Evolutionary conservation across 2,113 vertebrate genomes (phyloP).

Genomic region (Tenebrosternarchus preto): DNA sequence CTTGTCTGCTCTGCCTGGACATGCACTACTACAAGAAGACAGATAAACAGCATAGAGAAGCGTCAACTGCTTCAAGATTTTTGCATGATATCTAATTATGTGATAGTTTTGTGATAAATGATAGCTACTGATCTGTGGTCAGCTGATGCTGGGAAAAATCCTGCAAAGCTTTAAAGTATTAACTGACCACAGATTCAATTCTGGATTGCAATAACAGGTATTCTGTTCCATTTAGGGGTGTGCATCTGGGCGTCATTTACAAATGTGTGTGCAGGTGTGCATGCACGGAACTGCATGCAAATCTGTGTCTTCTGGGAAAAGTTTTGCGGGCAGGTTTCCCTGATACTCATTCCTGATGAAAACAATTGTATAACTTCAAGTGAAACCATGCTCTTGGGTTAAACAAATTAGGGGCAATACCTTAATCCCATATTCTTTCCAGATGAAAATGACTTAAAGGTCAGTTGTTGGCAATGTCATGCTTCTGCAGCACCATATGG

Average conservation of each 20-base stretch:
- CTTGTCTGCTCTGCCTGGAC: background rate
- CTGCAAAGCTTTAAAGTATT: background rate
- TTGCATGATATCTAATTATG: background rate
- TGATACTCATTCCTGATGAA: constrained; percentile 28
- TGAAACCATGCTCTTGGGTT: background rate
- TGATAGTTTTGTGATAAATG: background rate
- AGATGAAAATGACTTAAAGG: constrained; percentile 29
- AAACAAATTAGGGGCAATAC: constrained; percentile 32
- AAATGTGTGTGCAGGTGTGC: background rate
- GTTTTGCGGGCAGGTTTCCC: constrained; percentile 13
- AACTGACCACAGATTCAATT: background rate
- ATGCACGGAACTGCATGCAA: constrained; percentile 12
- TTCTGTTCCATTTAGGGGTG: background rate
- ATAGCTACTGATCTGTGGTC: constrained; percentile 19
- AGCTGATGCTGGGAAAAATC: background rate
- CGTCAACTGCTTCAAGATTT: background rate
- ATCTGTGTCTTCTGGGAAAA: constrained; percentile 5
- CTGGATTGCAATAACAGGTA: background rate
- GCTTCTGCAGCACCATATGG: no score
- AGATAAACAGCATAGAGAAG: constrained; percentile 9
- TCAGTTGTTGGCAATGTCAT: background rate
- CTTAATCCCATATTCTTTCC: background rate
- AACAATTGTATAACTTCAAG: constrained; percentile 35
- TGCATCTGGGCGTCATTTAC: background rate
- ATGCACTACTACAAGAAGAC: background rate